phyloP scores from a whole-genome alignment of 2,888 invertebrate species.

The Laothoe populi region DNA sequence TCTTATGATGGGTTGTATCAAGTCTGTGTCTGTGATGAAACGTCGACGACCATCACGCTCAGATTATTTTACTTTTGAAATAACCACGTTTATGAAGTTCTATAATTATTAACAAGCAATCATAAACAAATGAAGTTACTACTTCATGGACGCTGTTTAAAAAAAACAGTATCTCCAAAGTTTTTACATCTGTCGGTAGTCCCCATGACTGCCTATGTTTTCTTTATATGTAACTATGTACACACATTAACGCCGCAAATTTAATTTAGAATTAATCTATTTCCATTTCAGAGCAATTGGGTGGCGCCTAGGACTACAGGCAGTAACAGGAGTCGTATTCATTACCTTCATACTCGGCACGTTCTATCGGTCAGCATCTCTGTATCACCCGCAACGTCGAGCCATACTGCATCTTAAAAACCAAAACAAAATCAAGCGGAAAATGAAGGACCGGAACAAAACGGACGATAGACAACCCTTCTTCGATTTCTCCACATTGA shows the following conservation, averaged over 20 bases:
- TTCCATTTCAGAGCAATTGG: conserved; percentile 87
- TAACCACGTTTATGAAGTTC: no score
- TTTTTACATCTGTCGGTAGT: no score
- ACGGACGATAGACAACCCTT: conserved; percentile 92
- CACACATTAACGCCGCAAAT: neutral
- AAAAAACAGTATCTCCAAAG: no score
- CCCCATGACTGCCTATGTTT: no score
- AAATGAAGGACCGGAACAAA: conserved; percentile 92
- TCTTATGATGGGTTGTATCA: no score
- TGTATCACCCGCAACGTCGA: conserved; percentile 94
- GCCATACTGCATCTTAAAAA: conserved; percentile 95
- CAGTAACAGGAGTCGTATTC: conserved; percentile 93
- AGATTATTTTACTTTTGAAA: no score
- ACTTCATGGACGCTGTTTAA: no score
- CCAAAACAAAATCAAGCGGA: conserved; percentile 89
- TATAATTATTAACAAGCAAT: no score
- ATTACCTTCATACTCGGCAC: conserved; percentile 93
- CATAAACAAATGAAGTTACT: no score
- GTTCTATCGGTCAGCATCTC: conserved; percentile 94
- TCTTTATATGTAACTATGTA: no score
- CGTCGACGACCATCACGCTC: no score
- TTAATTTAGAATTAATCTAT: neutral
- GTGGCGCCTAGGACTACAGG: conserved; percentile 93
- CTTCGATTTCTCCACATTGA: conserved; percentile 93
- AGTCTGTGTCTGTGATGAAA: no score